phyloP scores from a whole-genome alignment of 2,797 vertebrate species.

The Buceros bicornis region DNA sequence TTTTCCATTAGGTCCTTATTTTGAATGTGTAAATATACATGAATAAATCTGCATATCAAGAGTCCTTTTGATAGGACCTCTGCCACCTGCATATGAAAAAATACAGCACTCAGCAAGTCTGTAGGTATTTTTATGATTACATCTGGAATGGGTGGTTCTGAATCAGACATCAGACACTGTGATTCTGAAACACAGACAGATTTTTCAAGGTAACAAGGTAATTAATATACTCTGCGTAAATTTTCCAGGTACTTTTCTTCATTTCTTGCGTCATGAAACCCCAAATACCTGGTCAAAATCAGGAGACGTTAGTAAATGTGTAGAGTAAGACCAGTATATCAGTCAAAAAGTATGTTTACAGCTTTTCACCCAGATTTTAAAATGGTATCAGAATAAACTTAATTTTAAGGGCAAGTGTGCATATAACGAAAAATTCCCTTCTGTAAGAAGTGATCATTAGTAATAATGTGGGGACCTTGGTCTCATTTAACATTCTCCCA shows the following conservation, averaged over 20 bases:
- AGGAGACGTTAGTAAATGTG: background rate
- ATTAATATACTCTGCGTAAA: slow-evolving; percentile 34
- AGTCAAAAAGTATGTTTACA: background rate
- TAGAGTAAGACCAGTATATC: background rate
- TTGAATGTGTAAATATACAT: background rate
- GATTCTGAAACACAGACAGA: slow-evolving; percentile 35
- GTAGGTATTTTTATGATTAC: background rate
- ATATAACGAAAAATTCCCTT: background rate
- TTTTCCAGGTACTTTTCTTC: slow-evolving; percentile 4
- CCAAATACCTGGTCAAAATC: background rate
- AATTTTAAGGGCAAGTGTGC: background rate
- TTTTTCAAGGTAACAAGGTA: slow-evolving; percentile 27
- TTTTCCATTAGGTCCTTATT: background rate
- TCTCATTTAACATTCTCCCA: background rate
- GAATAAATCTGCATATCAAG: background rate
- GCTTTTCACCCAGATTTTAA: background rate
- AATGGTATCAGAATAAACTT: background rate
- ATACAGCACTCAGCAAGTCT: background rate
- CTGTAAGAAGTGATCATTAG: background rate
- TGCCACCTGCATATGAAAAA: background rate
- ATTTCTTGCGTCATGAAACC: background rate
- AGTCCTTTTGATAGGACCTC: background rate
- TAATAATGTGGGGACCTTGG: background rate
- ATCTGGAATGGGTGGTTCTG: background rate
- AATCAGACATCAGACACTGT: slow-evolving; percentile 21